These are phyloP conservation scores for Pseudococcus longispinus DNA, from an alignment of 2,888 invertebrate genomes.

Conservation along the genomic window DNA sequence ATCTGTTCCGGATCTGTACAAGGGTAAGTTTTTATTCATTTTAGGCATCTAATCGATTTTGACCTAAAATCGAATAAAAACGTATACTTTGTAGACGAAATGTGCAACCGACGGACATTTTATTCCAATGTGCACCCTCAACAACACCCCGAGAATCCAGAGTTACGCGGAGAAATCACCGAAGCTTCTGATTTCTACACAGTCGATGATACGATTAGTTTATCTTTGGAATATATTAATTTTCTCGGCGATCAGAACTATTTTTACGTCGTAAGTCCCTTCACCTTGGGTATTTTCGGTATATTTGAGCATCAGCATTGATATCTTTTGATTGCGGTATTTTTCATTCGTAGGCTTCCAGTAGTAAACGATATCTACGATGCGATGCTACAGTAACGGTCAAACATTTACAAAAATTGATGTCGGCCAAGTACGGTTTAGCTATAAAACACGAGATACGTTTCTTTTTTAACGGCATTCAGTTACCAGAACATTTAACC, in stretches of 20 bases:
- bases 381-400: conserved; percentile 57
- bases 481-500: conserved; percentile 57
- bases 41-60: not conserved
- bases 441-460: conserved; percentile 56
- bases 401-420: conserved; percentile 54
- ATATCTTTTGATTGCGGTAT: not conserved
- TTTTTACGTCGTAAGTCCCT: conserved; percentile 40
- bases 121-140: conserved; percentile 57
- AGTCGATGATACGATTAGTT: conserved; percentile 73
- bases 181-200: conserved; percentile 70
- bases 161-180: conserved; percentile 62
- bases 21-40: conserved; percentile 69
- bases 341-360: conserved; percentile 59
- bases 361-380: conserved; percentile 56
- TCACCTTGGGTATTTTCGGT: no score
- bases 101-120: conserved; percentile 54
- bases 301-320: no score
- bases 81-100: conserved; percentile 55
- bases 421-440: conserved; percentile 56
- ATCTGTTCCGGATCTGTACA: conserved; percentile 76
- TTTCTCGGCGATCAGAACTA: conserved; percentile 42
- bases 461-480: conserved; percentile 57
- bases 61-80: not conserved
- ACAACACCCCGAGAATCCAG: conserved; percentile 49
- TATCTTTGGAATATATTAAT: conserved; percentile 72